Percentiles rank a stretch among this genome's conserved stretches.
Evolutionary conservation across 1,140 invertebrate genomes (phyloP).

Genomic region (Coelopa frigida): DNA sequence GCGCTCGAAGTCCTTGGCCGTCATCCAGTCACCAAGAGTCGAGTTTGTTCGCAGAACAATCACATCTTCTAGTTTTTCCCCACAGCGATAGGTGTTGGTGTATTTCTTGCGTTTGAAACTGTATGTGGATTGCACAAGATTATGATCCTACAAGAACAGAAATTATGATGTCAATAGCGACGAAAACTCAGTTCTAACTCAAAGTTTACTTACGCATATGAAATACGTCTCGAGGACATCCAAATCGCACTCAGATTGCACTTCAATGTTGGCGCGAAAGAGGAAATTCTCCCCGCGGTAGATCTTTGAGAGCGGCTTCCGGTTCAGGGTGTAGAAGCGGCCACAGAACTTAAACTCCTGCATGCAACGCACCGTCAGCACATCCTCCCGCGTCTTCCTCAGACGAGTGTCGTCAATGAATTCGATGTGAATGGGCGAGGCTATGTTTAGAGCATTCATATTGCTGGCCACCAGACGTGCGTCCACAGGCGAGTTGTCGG

Average conservation of each 20-base stretch:
- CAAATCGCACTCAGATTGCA: slow-evolving; percentile 28
- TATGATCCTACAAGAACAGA: slow-evolving; percentile 30
- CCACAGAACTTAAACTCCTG: slow-evolving; percentile 35
- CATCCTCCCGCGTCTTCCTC: slow-evolving; percentile 36
- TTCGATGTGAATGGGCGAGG: slow-evolving; percentile 34
- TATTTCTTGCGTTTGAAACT: slow-evolving; percentile 43
- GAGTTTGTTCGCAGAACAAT: slow-evolving; percentile 41
- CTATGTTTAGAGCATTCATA: slow-evolving; percentile 8
- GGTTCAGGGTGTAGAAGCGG: slow-evolving; percentile 36
- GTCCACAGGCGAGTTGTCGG: slow-evolving; percentile 35
- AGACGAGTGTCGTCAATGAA: slow-evolving; percentile 37
- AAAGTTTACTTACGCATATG: slow-evolving; percentile 39
- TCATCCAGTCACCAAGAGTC: slow-evolving; percentile 27
- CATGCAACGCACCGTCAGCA: slow-evolving; percentile 25
- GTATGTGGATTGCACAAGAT: slow-evolving; percentile 43
- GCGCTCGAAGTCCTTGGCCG: slow-evolving; percentile 30
- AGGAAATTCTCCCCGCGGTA: slow-evolving; percentile 42
- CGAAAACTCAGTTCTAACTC: neutral
- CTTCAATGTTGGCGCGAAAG: slow-evolving; percentile 34
- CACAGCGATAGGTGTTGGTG: slow-evolving; percentile 28
- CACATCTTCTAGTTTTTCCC: slow-evolving; percentile 38
- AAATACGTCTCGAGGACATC: slow-evolving; percentile 43
- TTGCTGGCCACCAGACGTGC: slow-evolving; percentile 12
- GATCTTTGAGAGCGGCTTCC: slow-evolving; percentile 26
- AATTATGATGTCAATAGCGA: neutral